These are phyloP conservation scores for Apotomis turbidana DNA, from an alignment of 2,888 invertebrate genomes.

Conservation along the genomic window DNA sequence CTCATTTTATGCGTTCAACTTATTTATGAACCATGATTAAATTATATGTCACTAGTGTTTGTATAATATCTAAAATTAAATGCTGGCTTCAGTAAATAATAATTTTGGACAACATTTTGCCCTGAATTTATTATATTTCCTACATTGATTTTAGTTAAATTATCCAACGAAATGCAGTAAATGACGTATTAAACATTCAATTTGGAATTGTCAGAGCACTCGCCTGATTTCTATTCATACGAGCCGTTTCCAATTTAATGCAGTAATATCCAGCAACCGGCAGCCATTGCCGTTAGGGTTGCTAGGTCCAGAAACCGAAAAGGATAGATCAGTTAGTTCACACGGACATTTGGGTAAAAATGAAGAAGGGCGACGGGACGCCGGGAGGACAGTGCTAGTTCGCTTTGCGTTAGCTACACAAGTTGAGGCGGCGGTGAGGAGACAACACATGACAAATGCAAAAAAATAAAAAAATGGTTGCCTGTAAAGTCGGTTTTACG, in stretches of 20 bases:
- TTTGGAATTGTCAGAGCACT: neutral
- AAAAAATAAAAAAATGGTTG: too few relatives aligned
- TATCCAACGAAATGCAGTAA: neutral
- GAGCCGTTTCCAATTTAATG: slow-evolving; percentile 25
- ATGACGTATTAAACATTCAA: neutral
- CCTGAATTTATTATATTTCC: neutral
- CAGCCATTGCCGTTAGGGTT: neutral
- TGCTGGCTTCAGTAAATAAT: neutral
- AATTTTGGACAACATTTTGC: neutral
- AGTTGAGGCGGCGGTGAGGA: too few relatives aligned
- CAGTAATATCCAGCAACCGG: slow-evolving; percentile 13
- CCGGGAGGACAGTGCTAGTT: too few relatives aligned
- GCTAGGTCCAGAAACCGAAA: too few relatives aligned
- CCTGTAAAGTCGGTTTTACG: too few relatives aligned
- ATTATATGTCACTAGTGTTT: neutral
- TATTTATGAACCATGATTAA: too few relatives aligned
- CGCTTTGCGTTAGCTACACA: too few relatives aligned
- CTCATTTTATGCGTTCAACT: too few relatives aligned
- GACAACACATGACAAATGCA: too few relatives aligned
- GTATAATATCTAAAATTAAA: neutral
- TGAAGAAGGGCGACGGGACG: too few relatives aligned
- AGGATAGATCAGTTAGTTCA: too few relatives aligned
- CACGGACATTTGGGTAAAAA: too few relatives aligned
- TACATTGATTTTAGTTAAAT: neutral
- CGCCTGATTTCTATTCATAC: slow-evolving; percentile 9